phyloP scores from a whole-genome alignment of 2,797 vertebrate species.

The Menidia menidia region DNA sequence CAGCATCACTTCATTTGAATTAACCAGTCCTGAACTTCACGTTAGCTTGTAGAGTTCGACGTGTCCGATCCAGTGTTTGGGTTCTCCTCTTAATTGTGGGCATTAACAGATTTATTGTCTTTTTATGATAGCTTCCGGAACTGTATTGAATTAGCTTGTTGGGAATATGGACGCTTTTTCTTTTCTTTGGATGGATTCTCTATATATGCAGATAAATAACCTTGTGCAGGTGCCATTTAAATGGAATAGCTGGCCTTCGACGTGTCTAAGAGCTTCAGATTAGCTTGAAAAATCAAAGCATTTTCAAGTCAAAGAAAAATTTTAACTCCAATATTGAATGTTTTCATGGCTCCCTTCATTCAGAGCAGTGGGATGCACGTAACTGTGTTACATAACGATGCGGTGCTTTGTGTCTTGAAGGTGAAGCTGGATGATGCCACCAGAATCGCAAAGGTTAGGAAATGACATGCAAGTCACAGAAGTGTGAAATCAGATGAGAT shows the following conservation, averaged over 20 bases:
- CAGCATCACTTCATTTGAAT: too few species aligned
- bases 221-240: slow-evolving; percentile 24
- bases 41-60: too few species aligned
- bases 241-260: slow-evolving; percentile 19
- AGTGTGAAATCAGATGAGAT: slow-evolving; percentile 10
- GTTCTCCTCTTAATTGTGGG: too few species aligned
- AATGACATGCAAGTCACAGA: slow-evolving; percentile 1
- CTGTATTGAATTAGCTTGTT: not conserved
- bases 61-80: too few species aligned
- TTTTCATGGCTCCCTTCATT: slow-evolving; percentile 3
- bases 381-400: too few species aligned
- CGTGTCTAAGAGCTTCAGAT: slow-evolving; percentile 18
- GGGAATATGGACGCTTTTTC: not conserved
- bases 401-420: too few species aligned
- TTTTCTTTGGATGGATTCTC: not conserved
- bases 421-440: too few species aligned
- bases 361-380: not conserved
- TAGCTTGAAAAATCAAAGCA: not conserved
- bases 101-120: too few species aligned
- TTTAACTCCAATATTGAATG: slow-evolving; percentile 15
- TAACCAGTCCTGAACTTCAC: too few species aligned
- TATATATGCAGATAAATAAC: slow-evolving; percentile 13
- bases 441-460: too few species aligned
- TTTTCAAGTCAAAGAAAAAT: not conserved
- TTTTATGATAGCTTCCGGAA: not conserved